phyloP scores from a whole-genome alignment of 2,888 invertebrate species.

The Lysandra coridon region DNA sequence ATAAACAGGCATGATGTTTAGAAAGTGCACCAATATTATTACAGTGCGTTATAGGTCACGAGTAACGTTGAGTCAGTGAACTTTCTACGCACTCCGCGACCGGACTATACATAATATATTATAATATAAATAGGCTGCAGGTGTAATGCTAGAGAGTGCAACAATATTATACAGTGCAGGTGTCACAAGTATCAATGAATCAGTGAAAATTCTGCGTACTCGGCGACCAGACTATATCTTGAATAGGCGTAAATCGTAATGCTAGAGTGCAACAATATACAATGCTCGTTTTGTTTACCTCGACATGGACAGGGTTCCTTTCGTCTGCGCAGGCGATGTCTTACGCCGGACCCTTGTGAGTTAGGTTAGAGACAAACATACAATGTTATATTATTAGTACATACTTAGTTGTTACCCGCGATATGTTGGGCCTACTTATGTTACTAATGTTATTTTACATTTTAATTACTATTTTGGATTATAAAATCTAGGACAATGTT shows the following conservation, averaged over 20 bases:
- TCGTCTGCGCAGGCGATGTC: conserved; percentile 84
- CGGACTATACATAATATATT: too few species aligned
- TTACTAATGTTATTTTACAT: neutral
- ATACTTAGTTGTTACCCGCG: neutral
- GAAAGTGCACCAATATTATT: too few species aligned
- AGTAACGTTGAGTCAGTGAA: too few species aligned
- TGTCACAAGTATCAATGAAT: neutral
- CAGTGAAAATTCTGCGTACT: neutral
- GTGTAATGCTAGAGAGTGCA: too few species aligned
- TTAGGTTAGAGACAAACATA: conserved; percentile 40
- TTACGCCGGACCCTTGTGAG: conserved; percentile 86
- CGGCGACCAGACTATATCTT: neutral
- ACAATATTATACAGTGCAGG: conserved; percentile 15
- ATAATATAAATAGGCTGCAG: too few species aligned
- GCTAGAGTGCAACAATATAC: conserved; percentile 33
- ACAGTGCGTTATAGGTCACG: too few species aligned
- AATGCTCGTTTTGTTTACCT: conserved; percentile 69
- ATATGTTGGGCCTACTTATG: neutral
- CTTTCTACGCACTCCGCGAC: neutral
- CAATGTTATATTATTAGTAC: conserved; percentile 3
- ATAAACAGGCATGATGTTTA: too few species aligned
- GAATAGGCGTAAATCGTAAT: neutral
- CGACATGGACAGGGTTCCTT: conserved; percentile 82
- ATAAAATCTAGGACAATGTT: neutral
- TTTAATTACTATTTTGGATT: neutral